Evolutionary conservation across 2,888 invertebrate species (phyloP).

Genomic region (Drosophila kambysellisi): DNA sequence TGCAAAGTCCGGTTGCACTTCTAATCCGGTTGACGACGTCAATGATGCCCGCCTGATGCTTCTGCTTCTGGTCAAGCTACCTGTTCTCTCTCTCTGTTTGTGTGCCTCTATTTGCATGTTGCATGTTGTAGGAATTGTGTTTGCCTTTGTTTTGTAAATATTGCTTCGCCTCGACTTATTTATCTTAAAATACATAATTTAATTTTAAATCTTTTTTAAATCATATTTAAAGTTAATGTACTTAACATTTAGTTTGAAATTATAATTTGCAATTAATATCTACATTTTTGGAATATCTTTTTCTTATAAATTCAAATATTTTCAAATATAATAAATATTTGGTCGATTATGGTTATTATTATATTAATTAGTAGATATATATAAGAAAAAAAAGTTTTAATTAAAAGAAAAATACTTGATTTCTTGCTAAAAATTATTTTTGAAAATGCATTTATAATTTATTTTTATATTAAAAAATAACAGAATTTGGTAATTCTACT

Average conservation of each 20-base stretch:
- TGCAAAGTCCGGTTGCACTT: constrained; percentile 71
- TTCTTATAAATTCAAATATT: neutral
- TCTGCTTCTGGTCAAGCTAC: constrained; percentile 19
- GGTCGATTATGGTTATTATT: too few relatives aligned
- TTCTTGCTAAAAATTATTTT: too few relatives aligned
- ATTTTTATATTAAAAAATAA: neutral
- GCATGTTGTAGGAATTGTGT: constrained; percentile 50
- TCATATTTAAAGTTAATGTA: neutral
- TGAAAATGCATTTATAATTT: too few relatives aligned
- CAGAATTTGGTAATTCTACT: neutral
- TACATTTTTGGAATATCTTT: neutral
- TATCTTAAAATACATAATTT: constrained; percentile 1
- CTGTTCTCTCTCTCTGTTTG: constrained; percentile 16
- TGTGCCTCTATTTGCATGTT: constrained; percentile 57
- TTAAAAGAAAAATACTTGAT: too few relatives aligned
- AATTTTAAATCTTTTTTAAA: neutral
- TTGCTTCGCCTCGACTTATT: constrained; percentile 28
- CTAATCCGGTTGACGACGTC: constrained; percentile 74
- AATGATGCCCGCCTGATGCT: constrained; percentile 44
- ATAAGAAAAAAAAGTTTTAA: too few relatives aligned
- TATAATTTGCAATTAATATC: neutral
- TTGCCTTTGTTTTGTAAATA: constrained; percentile 75
- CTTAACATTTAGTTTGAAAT: neutral
- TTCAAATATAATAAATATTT: too few relatives aligned
- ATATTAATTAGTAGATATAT: too few relatives aligned